phyloP scores from a whole-genome alignment of 2,888 invertebrate species.

The Scaptomyza polygonia region DNA sequence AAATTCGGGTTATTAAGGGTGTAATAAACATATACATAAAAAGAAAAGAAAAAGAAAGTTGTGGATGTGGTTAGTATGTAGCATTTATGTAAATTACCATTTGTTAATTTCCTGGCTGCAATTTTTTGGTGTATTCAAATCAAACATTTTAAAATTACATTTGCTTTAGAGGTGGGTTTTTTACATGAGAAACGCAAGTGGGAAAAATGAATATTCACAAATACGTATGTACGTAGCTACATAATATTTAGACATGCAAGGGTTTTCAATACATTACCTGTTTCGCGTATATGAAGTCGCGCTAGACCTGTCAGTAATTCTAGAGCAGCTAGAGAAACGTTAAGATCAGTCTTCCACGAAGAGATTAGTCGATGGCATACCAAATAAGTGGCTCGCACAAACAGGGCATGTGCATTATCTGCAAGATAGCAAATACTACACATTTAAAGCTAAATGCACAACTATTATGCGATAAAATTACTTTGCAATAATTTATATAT shows the following conservation, averaged over 20 bases:
- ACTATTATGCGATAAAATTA: neutral
- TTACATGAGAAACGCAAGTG: constrained; percentile 34
- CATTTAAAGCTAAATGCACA: neutral
- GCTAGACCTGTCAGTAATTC: constrained; percentile 96
- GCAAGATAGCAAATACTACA: constrained; percentile 48
- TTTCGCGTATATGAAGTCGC: constrained; percentile 93
- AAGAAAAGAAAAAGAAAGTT: constrained; percentile 72
- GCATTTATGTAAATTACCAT: constrained; percentile 80
- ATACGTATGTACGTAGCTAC: constrained; percentile 7
- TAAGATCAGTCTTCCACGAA: constrained; percentile 97
- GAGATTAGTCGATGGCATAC: constrained; percentile 97
- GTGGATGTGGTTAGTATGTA: constrained; percentile 77
- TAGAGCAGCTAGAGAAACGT: constrained; percentile 96
- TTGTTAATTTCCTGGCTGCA: constrained; percentile 84
- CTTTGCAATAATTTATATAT: constrained; percentile 12
- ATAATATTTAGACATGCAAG: constrained; percentile 9
- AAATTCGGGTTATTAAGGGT: constrained; percentile 14
- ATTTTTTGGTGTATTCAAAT: constrained; percentile 30
- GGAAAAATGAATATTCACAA: constrained; percentile 42
- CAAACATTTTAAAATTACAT: constrained; percentile 8
- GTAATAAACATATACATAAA: too few species aligned
- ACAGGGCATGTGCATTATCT: constrained; percentile 95
- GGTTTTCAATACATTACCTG: constrained; percentile 87
- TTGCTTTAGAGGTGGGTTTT: constrained; percentile 16
- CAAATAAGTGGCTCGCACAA: constrained; percentile 95